Conservation (phyloP, 53 echinoderm and acorn worm genomes). For the Zoroaster sp. region DNA sequence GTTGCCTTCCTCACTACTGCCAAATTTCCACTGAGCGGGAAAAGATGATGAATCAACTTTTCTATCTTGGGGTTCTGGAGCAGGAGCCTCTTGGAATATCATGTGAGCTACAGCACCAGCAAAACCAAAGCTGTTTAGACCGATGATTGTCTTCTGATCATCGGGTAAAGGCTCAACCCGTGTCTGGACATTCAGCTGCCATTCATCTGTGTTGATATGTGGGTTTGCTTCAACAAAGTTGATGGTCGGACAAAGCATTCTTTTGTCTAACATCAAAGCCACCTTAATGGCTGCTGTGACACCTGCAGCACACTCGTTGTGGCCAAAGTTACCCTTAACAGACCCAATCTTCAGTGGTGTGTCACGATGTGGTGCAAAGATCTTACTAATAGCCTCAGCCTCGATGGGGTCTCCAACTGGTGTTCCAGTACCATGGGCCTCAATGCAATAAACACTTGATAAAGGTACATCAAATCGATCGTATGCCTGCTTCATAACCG, state of each 20-base stretch:
- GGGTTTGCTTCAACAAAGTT: conserved; percentile 79
- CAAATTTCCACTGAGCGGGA: conserved; percentile 76
- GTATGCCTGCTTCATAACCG: conserved; percentile 76
- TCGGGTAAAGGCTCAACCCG: conserved; percentile 64
- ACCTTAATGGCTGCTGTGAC: conserved; percentile 82
- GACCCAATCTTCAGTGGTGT: conserved; percentile 83
- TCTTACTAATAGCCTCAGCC: conserved; percentile 78
- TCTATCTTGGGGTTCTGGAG: neutral
- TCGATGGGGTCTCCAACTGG: conserved; percentile 91
- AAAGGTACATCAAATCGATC: conserved; percentile 67
- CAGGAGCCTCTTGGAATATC: conserved; percentile 82
- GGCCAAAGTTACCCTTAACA: conserved; percentile 90
- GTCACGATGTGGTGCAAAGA: conserved; percentile 56
- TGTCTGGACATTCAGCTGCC: conserved; percentile 77
- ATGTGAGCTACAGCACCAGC: conserved; percentile 93
- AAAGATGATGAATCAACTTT: neutral
- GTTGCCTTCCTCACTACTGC: conserved; percentile 63
- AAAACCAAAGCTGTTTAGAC: conserved; percentile 94
- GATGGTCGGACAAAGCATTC: conserved; percentile 84
- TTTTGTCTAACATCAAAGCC: conserved; percentile 87
- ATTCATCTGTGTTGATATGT: conserved; percentile 68
- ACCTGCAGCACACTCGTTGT: conserved; percentile 85
- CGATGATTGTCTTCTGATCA: conserved; percentile 71
- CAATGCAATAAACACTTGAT: conserved; percentile 73
- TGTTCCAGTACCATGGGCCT: conserved; percentile 95